phyloP scores from a whole-genome alignment of 2,888 invertebrate genomes.

The Eristalinus sepulchralis region DNA sequence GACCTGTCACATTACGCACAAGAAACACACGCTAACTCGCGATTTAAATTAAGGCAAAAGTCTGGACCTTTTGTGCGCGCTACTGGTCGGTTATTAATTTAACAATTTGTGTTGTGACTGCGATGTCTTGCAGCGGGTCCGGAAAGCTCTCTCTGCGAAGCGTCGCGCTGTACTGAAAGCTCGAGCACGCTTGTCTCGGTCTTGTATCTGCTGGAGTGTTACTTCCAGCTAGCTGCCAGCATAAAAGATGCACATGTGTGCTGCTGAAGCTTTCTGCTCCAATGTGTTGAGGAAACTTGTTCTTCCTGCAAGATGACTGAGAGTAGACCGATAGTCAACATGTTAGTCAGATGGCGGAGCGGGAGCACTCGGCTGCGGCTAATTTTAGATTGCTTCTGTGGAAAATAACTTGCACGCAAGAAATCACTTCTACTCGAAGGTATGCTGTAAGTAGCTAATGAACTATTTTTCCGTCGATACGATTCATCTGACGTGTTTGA shows the following conservation, averaged over 20 bases:
- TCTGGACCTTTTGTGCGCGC: background rate
- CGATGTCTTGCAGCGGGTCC: background rate
- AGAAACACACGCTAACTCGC: background rate
- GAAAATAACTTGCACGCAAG: background rate
- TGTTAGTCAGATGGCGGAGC: slow-evolving; percentile 1
- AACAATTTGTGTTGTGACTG: background rate
- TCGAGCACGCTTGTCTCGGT: background rate
- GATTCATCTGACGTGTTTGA: too few species aligned
- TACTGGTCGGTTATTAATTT: slow-evolving; percentile 16
- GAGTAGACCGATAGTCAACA: slow-evolving; percentile 6
- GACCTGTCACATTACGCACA: background rate
- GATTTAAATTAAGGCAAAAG: background rate
- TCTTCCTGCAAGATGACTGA: slow-evolving; percentile 4
- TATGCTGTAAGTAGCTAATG: background rate
- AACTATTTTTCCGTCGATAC: too few species aligned
- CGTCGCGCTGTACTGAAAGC: background rate
- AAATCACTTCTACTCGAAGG: background rate
- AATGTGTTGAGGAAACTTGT: background rate
- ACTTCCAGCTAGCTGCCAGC: background rate
- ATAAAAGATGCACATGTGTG: background rate
- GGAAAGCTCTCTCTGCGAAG: background rate
- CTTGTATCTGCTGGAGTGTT: background rate
- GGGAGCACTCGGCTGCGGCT: background rate
- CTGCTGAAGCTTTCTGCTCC: background rate
- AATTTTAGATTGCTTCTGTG: background rate